phyloP scores from a whole-genome alignment of 2,888 invertebrate genomes.

The Yponomeuta plumbellus region DNA sequence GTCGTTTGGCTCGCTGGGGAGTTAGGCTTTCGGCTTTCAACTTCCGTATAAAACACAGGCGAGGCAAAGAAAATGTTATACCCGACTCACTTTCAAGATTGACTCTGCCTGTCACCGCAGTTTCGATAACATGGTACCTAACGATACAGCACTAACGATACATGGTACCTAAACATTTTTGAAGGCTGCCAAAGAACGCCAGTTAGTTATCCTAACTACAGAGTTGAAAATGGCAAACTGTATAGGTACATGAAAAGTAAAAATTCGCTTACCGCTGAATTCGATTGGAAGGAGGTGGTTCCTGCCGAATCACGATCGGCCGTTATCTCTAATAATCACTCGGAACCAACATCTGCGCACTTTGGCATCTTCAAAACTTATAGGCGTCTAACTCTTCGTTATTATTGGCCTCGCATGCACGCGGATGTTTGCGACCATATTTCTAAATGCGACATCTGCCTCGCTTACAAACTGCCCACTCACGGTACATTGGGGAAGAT shows the following conservation, averaged over 20 bases:
- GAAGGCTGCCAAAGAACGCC: slow-evolving; percentile 14
- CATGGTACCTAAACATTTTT: slow-evolving; percentile 19
- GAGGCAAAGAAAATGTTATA: slow-evolving; percentile 17
- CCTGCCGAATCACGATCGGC: slow-evolving; percentile 8
- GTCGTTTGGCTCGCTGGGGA: slow-evolving; percentile 16
- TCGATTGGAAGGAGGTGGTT: slow-evolving; percentile 17
- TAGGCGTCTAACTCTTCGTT: slow-evolving; percentile 15
- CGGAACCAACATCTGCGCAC: slow-evolving; percentile 19
- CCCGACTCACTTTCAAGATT: slow-evolving; percentile 17
- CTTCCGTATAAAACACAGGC: slow-evolving; percentile 19
- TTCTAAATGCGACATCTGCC: slow-evolving; percentile 9
- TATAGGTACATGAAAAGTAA: slow-evolving; percentile 14
- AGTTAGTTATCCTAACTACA: slow-evolving; percentile 12
- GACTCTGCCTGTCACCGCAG: background rate
- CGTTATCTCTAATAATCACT: background rate
- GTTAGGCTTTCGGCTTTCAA: slow-evolving; percentile 15
- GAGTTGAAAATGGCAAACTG: slow-evolving; percentile 5
- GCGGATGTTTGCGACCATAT: slow-evolving; percentile 6
- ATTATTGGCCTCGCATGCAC: slow-evolving; percentile 20
- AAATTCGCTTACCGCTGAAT: slow-evolving; percentile 11
- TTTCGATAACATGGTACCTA: slow-evolving; percentile 18
- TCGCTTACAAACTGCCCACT: slow-evolving; percentile 19
- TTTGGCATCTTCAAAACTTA: slow-evolving; percentile 21
- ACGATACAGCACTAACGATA: slow-evolving; percentile 12
- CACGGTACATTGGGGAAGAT: slow-evolving; percentile 20